Base-by-base conservation (phyloP, 2,888 invertebrate species). In the Chrysolina americana region DNA sequence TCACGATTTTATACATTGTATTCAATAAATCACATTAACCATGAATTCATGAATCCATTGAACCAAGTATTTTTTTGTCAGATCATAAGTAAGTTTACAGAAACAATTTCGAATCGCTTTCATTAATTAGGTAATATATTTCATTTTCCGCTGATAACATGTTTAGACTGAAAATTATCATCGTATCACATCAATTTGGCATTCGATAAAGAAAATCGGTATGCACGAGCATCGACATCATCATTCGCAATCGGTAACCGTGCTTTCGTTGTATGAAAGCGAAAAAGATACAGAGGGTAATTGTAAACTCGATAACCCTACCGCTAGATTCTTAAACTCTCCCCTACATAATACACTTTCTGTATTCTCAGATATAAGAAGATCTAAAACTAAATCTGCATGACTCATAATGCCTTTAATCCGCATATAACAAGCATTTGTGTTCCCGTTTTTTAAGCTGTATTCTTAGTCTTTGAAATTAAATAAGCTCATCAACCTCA, bases 331-430 rank as follows among this genome's bases (percentile, higher is more conserved):
- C 84, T 84, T 83, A 78, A 80, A 80, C 81, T 80, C 81, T 81
- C 80, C 85, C 85, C 83, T 59, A 82, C 79, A 81, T 83, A 80
- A 81, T 83, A 80, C 79, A 79, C 75, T 78, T 78, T 78, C 73
- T 75, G 75, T 73, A 81, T 80, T 78, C 79, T 78, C 79, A 83
- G 83, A 86, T 85, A 83, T 87, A 86, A 86, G 86, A 86, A 86
- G 86, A 86, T 85, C 85, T 84, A 68, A 81, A 82, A 84, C 83
- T 84, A 83, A 83, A 83, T 85, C 83, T 82, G 84, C 85, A 87
- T 87, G 87, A 87, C 82, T 87, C 88, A 87, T 87, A 87, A 87
- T 86, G 85, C 87, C 83, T 83, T 86, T 87, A 87, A 88, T 87
- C 87, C 88, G 83, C 81, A 87, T 86, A 87, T 88, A 88, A 87